Evolutionary conservation across 2,113 vertebrate species (phyloP).

Genomic region (Vulpes ferrilata): DNA sequence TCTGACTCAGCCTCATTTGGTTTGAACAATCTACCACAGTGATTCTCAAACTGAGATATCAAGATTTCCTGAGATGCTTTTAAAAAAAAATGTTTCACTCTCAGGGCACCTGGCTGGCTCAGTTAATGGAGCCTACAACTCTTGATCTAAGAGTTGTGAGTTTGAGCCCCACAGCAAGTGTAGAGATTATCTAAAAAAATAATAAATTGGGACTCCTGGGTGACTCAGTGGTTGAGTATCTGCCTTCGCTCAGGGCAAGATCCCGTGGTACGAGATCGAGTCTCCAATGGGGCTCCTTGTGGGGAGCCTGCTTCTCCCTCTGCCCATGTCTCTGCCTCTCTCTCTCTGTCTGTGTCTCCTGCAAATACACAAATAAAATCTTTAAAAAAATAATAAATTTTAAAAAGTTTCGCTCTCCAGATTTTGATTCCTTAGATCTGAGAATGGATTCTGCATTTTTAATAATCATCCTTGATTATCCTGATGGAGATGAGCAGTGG

Average conservation of each 20-base stretch:
- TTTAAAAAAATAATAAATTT: neutral
- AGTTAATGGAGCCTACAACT: neutral
- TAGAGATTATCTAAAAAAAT: neutral
- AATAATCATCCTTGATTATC: neutral
- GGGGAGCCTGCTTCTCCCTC: too few species aligned
- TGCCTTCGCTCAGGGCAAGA: too few species aligned
- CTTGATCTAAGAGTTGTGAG: neutral
- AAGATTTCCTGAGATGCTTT: neutral
- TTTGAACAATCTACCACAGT: neutral
- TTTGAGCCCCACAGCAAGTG: neutral
- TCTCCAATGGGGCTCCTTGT: too few species aligned
- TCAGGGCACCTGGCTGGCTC: neutral
- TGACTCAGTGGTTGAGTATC: too few species aligned
- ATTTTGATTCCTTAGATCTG: slow-evolving; percentile 10
- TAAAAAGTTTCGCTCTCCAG: neutral
- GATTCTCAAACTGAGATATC: neutral
- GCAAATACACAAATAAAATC: neutral
- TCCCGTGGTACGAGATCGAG: too few species aligned
- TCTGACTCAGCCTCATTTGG: neutral
- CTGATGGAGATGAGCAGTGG: neutral
- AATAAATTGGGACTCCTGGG: neutral
- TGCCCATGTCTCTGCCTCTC: too few species aligned
- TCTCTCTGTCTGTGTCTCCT: too few species aligned
- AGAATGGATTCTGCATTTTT: neutral
- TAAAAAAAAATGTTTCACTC: neutral